Percentiles rank a stretch among this genome's conserved stretches.
These are phyloP conservation scores for Ivindomyrus marchei DNA, from an alignment of 2,113 vertebrate species.

Conservation along the genomic window DNA sequence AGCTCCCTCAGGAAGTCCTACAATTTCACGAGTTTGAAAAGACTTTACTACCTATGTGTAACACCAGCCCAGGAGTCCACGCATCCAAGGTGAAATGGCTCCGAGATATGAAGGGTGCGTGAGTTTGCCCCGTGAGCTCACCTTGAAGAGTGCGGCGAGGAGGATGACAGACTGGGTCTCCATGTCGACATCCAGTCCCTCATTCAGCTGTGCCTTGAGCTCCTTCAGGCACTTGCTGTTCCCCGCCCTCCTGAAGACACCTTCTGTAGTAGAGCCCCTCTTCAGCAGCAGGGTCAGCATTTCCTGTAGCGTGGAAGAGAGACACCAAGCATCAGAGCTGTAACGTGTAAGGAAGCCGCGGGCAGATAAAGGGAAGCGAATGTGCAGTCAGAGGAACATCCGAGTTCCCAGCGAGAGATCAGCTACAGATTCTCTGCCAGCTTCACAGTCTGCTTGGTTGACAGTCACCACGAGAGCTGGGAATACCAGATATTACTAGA, in stretches of 20 bases:
- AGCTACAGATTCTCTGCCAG: neutral
- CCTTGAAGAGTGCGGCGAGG: slow-evolving; percentile 84
- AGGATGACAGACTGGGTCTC: slow-evolving; percentile 66
- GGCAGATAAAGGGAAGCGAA: neutral
- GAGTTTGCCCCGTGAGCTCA: slow-evolving; percentile 36
- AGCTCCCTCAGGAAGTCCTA: slow-evolving; percentile 88
- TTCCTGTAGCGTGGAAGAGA: slow-evolving; percentile 55
- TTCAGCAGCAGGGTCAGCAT: slow-evolving; percentile 72
- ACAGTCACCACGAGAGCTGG: neutral
- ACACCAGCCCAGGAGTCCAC: neutral
- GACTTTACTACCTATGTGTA: neutral
- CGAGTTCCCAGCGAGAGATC: neutral
- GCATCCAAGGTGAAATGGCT: neutral
- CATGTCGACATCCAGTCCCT: slow-evolving; percentile 64
- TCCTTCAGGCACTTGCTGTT: slow-evolving; percentile 78
- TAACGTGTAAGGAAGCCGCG: neutral
- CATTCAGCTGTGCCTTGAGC: slow-evolving; percentile 75
- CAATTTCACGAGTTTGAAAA: slow-evolving; percentile 19
- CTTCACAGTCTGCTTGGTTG: neutral
- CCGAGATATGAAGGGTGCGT: neutral
- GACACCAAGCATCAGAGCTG: neutral
- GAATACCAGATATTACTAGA: neutral
- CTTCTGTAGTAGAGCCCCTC: slow-evolving; percentile 78
- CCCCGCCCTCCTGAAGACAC: slow-evolving; percentile 82
- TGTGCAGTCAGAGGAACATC: neutral